Base-by-base conservation (phyloP, 2,797 vertebrate genomes). In the Chaetophractus vellerosus region DNA sequence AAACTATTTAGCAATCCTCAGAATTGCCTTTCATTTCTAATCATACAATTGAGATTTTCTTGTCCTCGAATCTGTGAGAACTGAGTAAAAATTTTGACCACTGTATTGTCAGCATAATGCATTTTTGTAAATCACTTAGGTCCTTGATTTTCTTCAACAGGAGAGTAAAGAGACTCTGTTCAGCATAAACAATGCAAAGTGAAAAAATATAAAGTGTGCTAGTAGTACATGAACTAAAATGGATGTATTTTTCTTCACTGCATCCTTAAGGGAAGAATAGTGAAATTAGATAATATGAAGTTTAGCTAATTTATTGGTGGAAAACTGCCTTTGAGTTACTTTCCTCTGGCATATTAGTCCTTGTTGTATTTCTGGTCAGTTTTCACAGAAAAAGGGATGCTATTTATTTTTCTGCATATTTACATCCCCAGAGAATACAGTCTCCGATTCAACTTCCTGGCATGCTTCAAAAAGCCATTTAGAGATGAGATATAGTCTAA, bases 31-130 rank as follows among this genome's bases (percentile, higher is more conserved):
- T 93, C 45, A 64, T 55, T 92, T 95, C 84, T 45, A 82, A 81
- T 94, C 82, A 57, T 3, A 83, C 24, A 10, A 41, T 41, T 38
- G 91, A 91, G 61, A 90, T 80, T 82, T 86, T 87, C 24, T 26
- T 96, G 88, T 76, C 83, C 15, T 95, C 41, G 26, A 85, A 57
- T 95, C 93, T 97, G n/a, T 88, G 82, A 94, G 69, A 97, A 95
- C 1, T 89, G 33, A 2, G 41, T 85, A 94, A 50, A 50, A 96
- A 48, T 18, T 72, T 57, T 86, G 48, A 16, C 66, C 68, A 96
- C 78, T 81, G 11, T 91, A 66, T 87, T 90, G 71, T 95, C 61
- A 96, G 14, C 68, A 90, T 4, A 75, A 63, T 66, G 15, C 64
- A 93, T 87, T 94, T 75, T 83, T 88, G 14, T 91, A 96, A 94